Evolutionary conservation across 2,888 invertebrate genomes (phyloP).

Genomic region (Volucella inflata): DNA sequence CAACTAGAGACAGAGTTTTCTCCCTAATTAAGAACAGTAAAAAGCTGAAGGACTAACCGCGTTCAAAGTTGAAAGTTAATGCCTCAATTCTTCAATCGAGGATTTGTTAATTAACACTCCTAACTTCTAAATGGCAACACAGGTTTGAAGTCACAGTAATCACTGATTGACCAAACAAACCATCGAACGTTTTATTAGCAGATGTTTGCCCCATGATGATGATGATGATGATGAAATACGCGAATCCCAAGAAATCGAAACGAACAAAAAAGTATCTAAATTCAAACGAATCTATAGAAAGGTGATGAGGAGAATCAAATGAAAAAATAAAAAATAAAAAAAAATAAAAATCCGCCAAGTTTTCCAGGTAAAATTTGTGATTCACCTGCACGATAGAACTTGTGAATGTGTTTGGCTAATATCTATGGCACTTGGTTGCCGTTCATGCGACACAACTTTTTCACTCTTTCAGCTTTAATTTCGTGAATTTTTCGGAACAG

Average conservation of each 20-base stretch:
- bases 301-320: not conserved
- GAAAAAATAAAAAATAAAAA: not conserved
- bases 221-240: slow-evolving; percentile 25
- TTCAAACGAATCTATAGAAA: slow-evolving; percentile 28
- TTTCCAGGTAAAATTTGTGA: slow-evolving; percentile 65
- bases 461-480: slow-evolving; percentile 17
- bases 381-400: slow-evolving; percentile 52
- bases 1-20: too few species aligned
- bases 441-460: not conserved
- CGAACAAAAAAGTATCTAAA: slow-evolving; percentile 41
- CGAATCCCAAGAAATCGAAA: slow-evolving; percentile 36
- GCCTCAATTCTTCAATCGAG: too few species aligned
- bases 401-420: slow-evolving; percentile 2
- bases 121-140: not conserved
- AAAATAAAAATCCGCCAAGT: slow-evolving; percentile 4
- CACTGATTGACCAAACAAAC: slow-evolving; percentile 23
- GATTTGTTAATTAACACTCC: too few species aligned
- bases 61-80: too few species aligned
- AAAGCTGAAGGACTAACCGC: too few species aligned
- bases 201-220: slow-evolving; percentile 36
- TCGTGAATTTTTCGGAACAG: slow-evolving; percentile 25
- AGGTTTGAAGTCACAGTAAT: not conserved
- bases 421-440: slow-evolving; percentile 10
- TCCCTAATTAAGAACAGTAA: too few species aligned
- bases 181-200: slow-evolving; percentile 48